A percentile compares a stretch with the other conserved stretches of the same genome.
These are phyloP conservation scores for Phalera bucephala DNA, from an alignment of 2,888 invertebrate genomes.

Conservation along the genomic window DNA sequence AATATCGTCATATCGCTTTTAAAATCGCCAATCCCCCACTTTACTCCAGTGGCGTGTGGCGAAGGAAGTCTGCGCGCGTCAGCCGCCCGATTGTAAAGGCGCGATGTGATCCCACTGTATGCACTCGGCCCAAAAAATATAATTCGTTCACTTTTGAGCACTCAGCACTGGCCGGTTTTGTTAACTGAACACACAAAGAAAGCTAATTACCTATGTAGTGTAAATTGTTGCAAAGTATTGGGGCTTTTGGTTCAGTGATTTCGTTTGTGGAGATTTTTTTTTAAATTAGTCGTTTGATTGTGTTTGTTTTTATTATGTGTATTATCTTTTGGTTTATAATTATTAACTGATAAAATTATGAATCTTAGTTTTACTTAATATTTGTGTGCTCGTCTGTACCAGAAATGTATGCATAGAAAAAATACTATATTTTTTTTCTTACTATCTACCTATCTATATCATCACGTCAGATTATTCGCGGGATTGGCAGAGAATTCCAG, in stretches of 20 bases:
- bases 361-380: too few species aligned
- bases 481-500: too few species aligned
- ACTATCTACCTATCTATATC: too few species aligned
- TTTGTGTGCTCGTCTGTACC: too few species aligned
- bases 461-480: too few species aligned
- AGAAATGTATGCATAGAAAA: too few species aligned
- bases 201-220: conserved; percentile 25
- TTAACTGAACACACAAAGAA: conserved; percentile 19
- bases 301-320: too few species aligned
- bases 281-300: too few species aligned
- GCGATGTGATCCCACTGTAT: conserved; percentile 46
- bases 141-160: conserved; percentile 34
- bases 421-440: too few species aligned
- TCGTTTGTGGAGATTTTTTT: neutral
- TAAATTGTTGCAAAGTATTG: conserved; percentile 13
- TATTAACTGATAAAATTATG: too few species aligned
- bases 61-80: conserved; percentile 62
- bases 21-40: conserved; percentile 4
- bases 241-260: neutral
- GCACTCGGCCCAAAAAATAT: conserved; percentile 39
- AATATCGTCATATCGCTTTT: neutral
- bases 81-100: conserved; percentile 65
- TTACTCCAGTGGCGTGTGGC: conserved; percentile 18
- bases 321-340: too few species aligned
- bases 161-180: conserved; percentile 19